phyloP scores from a whole-genome alignment of 2,113 vertebrate genomes.

The Gallinago paraguaiae region DNA sequence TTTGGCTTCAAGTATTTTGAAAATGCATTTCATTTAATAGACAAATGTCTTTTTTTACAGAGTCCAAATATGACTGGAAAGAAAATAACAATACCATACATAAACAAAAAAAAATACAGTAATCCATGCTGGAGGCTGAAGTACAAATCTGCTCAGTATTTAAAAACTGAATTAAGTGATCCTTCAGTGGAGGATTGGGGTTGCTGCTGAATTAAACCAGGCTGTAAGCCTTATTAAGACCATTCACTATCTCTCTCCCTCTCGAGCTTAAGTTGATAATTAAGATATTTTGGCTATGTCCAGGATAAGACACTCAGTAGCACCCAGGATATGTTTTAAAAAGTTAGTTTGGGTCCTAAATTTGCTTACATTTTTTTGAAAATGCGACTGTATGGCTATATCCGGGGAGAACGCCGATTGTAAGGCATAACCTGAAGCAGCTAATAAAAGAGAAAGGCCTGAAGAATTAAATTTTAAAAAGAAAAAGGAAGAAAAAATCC shows the following conservation, averaged over 20 bases:
- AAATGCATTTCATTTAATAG: background rate
- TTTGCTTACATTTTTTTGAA: background rate
- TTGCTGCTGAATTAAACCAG: background rate
- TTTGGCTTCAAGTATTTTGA: background rate
- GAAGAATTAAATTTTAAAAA: background rate
- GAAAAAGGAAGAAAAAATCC: fast-evolving
- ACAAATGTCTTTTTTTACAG: background rate
- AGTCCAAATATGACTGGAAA: background rate
- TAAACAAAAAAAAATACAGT: background rate
- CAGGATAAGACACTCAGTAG: background rate
- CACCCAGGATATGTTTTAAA: background rate
- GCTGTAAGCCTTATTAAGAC: background rate
- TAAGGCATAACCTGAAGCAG: background rate
- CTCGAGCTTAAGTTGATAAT: background rate
- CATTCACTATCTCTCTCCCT: background rate
- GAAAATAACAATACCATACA: background rate
- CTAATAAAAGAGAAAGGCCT: background rate
- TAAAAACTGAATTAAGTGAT: background rate
- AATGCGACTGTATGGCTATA: background rate
- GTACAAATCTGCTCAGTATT: background rate
- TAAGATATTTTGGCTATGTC: background rate
- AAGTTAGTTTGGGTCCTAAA: background rate
- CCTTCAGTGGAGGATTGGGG: background rate
- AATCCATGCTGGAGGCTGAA: background rate
- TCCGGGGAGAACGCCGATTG: background rate